A percentile compares a stretch with the other conserved stretches of the same genome.
Conservation (phyloP, 1,140 invertebrate species). For the Colletes latitarsis region DNA sequence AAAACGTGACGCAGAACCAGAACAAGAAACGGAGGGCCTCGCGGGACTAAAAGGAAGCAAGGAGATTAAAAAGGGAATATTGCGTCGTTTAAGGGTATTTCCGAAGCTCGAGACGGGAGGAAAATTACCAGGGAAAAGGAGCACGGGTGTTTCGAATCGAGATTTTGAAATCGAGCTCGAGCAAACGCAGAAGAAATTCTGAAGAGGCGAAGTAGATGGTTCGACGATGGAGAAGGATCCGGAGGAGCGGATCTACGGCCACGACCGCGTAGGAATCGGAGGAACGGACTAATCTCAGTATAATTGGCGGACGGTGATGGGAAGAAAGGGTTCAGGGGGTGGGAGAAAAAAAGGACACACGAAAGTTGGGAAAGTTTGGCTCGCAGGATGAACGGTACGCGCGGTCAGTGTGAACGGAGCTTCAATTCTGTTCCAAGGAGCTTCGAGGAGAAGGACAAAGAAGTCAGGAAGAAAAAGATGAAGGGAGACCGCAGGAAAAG, state of each 20-base stretch:
- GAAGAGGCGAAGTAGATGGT: no score
- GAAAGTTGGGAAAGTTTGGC: background rate
- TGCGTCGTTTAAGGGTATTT: background rate
- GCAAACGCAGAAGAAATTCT: no score
- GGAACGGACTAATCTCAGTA: background rate
- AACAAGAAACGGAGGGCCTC: constrained; percentile 5
- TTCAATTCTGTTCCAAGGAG: constrained; percentile 27
- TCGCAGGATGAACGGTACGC: background rate
- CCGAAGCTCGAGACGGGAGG: background rate
- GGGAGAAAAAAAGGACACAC: background rate
- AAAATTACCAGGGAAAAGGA: constrained; percentile 11
- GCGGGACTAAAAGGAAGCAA: constrained; percentile 18
- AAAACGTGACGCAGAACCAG: background rate
- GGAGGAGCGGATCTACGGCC: no score
- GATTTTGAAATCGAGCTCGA: no score
- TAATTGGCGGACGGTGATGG: constrained; percentile 7
- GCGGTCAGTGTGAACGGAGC: constrained; percentile 34
- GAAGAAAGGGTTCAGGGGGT: background rate
- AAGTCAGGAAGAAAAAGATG: constrained; percentile 45
- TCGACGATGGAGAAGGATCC: background rate
- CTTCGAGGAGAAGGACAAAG: constrained; percentile 18
- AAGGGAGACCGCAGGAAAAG: constrained; percentile 31
- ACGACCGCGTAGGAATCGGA: background rate
- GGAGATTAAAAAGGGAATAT: constrained; percentile 24
- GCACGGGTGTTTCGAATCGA: no score